phyloP scores from a whole-genome alignment of 2,797 vertebrate genomes.

The Sebastes reedi region DNA sequence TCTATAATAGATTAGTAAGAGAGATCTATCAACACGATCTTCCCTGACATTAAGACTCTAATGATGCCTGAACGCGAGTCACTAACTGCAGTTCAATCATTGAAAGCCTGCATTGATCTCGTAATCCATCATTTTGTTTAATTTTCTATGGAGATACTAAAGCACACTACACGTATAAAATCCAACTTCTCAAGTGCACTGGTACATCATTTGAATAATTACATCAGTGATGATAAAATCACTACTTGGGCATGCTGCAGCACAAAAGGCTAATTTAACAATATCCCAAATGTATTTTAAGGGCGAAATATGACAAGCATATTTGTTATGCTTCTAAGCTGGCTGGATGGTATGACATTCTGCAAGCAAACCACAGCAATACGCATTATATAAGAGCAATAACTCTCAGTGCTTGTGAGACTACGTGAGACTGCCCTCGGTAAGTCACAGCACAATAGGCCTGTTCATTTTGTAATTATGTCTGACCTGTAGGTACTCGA shows the following conservation, averaged over 20 bases:
- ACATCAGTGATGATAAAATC: conserved; percentile 21
- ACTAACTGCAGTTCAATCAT: conserved; percentile 34
- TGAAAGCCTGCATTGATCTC: conserved; percentile 41
- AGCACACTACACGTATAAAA: conserved; percentile 31
- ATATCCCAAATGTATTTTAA: conserved; percentile 4
- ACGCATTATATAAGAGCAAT: conserved; percentile 34
- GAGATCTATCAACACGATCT: conserved; percentile 49
- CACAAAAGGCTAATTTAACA: conserved; percentile 3
- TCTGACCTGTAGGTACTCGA: conserved; percentile 64
- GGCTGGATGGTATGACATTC: neutral
- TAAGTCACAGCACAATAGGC: conserved; percentile 54
- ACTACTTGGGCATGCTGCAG: neutral
- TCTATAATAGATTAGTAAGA: conserved; percentile 42
- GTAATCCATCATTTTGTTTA: conserved; percentile 49
- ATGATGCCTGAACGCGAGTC: conserved; percentile 49
- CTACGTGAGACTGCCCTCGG: conserved; percentile 33
- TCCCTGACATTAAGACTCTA: conserved; percentile 37
- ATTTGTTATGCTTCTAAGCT: conserved; percentile 5
- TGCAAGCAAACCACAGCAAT: conserved; percentile 11
- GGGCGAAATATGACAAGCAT: neutral
- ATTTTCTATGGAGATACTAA: conserved; percentile 31
- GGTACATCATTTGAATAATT: conserved; percentile 27
- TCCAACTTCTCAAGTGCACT: conserved; percentile 25
- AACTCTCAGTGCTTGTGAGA: conserved; percentile 36
- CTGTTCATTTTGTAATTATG: conserved; percentile 62